These are phyloP conservation scores for Caenorhabditis auriculariae DNA, from an alignment of 2,888 invertebrate genomes.

Conservation along the genomic window DNA sequence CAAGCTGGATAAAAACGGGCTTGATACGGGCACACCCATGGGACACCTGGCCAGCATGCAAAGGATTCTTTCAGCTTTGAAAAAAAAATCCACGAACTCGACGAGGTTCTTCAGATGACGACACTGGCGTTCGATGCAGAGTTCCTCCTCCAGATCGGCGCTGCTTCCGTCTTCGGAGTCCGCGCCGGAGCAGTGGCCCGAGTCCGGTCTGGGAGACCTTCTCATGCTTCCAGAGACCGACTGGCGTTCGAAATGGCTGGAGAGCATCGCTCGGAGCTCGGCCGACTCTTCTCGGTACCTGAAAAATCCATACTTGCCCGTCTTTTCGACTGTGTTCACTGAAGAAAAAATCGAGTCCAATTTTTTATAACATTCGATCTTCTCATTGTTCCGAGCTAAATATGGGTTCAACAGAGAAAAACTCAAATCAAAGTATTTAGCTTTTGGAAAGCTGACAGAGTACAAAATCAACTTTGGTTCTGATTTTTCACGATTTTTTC, in stretches of 20 bases:
- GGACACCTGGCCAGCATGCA: background rate
- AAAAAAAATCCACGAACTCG: constrained; percentile 18
- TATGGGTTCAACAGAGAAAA: too few species aligned
- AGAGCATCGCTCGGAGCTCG: constrained; percentile 45
- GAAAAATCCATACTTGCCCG: too few species aligned
- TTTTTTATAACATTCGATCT: too few species aligned
- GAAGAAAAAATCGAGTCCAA: too few species aligned
- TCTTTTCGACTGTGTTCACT: too few species aligned
- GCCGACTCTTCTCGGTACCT: constrained; percentile 45
- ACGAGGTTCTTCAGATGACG: constrained; percentile 39
- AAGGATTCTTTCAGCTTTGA: background rate
- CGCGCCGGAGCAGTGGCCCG: constrained; percentile 43
- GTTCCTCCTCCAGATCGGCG: constrained; percentile 41
- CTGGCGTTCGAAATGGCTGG: constrained; percentile 46
- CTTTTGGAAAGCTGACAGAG: too few species aligned
- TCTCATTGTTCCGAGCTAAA: too few species aligned
- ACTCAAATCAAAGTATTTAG: too few species aligned
- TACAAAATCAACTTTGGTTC: too few species aligned
- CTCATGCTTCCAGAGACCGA: constrained; percentile 19
- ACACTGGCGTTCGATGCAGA: constrained; percentile 45
- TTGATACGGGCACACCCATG: background rate
- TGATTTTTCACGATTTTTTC: too few species aligned
- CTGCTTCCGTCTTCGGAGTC: constrained; percentile 41
- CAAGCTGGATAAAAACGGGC: too few species aligned
- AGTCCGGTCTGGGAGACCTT: constrained; percentile 47